Evolutionary conservation across 2,888 invertebrate species (phyloP).

Genomic region (Tribolium freemani): DNA sequence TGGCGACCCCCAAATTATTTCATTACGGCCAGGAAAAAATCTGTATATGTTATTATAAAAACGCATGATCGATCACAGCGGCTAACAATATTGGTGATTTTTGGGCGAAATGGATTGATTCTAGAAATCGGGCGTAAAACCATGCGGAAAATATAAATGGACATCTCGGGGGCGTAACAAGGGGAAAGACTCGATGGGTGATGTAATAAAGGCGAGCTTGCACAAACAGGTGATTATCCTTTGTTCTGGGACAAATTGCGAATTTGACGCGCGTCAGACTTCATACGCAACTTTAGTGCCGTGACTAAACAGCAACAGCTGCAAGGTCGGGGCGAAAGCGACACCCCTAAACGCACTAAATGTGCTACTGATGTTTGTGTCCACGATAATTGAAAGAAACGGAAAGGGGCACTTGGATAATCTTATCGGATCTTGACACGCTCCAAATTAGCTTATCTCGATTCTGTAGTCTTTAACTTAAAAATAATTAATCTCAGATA

Average conservation of each 20-base stretch:
- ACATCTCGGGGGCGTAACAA: constrained; percentile 44
- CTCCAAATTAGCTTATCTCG: background rate
- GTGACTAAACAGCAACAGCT: constrained; percentile 64
- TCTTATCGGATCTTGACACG: constrained; percentile 6
- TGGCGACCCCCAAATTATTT: constrained; percentile 7
- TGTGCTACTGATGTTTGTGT: constrained; percentile 34
- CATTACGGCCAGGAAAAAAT: constrained; percentile 11
- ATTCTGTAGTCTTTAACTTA: no score
- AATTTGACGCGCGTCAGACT: constrained; percentile 63
- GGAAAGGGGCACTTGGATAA: background rate
- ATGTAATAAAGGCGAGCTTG: constrained; percentile 55
- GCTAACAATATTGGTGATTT: constrained; percentile 42
- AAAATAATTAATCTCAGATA: no score
- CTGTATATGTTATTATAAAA: background rate
- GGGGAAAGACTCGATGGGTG: constrained; percentile 49
- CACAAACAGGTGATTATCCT: constrained; percentile 65
- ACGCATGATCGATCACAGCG: constrained; percentile 41
- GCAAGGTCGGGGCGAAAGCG: constrained; percentile 46
- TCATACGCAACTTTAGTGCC: constrained; percentile 59
- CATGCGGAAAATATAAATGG: constrained; percentile 53
- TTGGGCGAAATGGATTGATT: constrained; percentile 43
- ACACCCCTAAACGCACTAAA: constrained; percentile 22
- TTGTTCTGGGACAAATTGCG: constrained; percentile 64
- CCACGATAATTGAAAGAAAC: constrained; percentile 27
- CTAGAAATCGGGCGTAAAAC: constrained; percentile 53